These are phyloP conservation scores for Idaea straminata DNA, from an alignment of 2,888 invertebrate genomes.

Conservation along the genomic window DNA sequence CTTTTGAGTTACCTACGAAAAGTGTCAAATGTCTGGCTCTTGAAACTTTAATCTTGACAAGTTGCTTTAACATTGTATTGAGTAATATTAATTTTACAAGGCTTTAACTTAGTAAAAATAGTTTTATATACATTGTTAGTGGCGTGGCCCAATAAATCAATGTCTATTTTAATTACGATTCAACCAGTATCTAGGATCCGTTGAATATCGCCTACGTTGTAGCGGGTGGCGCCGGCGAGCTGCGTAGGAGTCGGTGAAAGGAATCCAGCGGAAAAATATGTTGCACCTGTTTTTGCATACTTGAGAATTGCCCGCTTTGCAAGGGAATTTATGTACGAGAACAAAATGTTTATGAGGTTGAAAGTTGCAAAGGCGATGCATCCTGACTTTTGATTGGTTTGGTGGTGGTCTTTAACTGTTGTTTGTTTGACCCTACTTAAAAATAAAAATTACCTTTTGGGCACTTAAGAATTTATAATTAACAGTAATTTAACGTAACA, in stretches of 20 bases:
- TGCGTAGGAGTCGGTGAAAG: constrained; percentile 30
- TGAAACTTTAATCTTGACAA: neutral
- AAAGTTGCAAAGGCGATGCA: neutral
- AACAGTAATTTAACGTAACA: neutral
- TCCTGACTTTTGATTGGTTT: neutral
- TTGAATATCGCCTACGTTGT: constrained; percentile 42
- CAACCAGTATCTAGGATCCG: constrained; percentile 45
- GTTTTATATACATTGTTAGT: constrained; percentile 7
- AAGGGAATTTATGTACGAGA: neutral
- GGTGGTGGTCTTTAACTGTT: neutral
- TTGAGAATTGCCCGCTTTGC: neutral
- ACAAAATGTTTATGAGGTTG: neutral
- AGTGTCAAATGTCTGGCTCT: neutral
- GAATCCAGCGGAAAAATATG: constrained; percentile 19
- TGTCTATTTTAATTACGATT: constrained; percentile 46
- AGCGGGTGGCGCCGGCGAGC: constrained; percentile 25
- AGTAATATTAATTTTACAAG: neutral
- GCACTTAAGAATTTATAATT: neutral
- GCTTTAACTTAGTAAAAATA: neutral
- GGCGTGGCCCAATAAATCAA: constrained; percentile 38
- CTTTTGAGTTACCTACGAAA: neutral
- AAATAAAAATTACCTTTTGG: neutral
- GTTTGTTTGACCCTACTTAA: neutral
- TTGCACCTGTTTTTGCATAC: constrained; percentile 17
- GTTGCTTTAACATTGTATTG: neutral